Evolutionary conservation across 2,797 vertebrate genomes (phyloP).

Genomic region (Chaetodon trifasciatus): DNA sequence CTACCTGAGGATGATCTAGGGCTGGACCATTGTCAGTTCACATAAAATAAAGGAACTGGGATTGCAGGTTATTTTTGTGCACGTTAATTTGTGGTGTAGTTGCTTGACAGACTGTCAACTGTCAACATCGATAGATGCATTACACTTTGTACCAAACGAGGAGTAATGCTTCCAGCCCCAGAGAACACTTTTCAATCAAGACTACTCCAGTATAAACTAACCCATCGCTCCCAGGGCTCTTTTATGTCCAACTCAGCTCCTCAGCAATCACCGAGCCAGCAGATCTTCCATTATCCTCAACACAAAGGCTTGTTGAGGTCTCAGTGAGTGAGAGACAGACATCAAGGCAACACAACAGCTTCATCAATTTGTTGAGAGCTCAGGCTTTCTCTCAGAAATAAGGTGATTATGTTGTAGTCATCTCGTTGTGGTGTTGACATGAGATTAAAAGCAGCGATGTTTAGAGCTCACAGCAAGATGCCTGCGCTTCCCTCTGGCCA

Average conservation of each 20-base stretch:
- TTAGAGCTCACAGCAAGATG: background rate
- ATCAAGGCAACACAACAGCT: conserved; percentile 6
- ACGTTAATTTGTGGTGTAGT: background rate
- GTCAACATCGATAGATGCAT: conserved; percentile 29
- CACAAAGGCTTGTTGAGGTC: conserved; percentile 23
- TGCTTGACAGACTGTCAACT: background rate
- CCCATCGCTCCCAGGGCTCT: conserved; percentile 28
- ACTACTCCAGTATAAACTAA: conserved; percentile 17
- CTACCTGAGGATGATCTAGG: background rate
- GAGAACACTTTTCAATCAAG: conserved; percentile 57
- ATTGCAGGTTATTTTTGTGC: background rate
- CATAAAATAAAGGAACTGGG: background rate
- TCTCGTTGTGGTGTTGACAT: conserved; percentile 20
- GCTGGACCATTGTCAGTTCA: background rate
- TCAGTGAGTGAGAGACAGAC: background rate
- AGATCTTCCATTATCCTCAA: conserved; percentile 40
- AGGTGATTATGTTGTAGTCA: conserved; percentile 17
- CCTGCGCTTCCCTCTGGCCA: background rate
- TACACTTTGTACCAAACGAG: background rate
- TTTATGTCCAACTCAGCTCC: conserved; percentile 45
- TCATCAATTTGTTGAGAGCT: conserved; percentile 22
- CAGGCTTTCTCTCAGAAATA: background rate
- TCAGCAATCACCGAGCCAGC: conserved; percentile 44
- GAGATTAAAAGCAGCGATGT: conserved; percentile 2
- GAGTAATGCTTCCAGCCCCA: conserved; percentile 22